Conservation (phyloP, 2,113 vertebrate genomes). For the Gasterosteus nipponicus region DNA sequence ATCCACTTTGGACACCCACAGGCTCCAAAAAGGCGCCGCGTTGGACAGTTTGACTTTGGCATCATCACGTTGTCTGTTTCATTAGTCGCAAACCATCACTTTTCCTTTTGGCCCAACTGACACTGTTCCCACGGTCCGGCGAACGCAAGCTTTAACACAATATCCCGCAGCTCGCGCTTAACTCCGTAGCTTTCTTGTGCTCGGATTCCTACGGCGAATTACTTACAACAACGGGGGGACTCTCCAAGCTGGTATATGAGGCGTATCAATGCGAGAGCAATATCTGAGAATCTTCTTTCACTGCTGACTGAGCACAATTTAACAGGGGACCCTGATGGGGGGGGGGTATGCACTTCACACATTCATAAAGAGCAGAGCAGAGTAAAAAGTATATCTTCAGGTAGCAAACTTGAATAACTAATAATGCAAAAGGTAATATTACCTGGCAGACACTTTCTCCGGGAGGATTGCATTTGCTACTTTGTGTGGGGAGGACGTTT, state of each 20-base stretch:
- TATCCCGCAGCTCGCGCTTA: slow-evolving; percentile 40
- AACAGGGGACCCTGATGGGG: slow-evolving; percentile 6
- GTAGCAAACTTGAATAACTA: not conserved
- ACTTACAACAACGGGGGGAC: slow-evolving; percentile 37
- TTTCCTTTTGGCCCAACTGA: slow-evolving; percentile 43
- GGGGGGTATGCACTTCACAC: not conserved
- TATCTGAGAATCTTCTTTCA: slow-evolving; percentile 41
- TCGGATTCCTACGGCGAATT: slow-evolving; percentile 36
- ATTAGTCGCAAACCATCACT: slow-evolving; percentile 26
- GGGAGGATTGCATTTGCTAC: not conserved
- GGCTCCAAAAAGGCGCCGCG: slow-evolving; percentile 30
- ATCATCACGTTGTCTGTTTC: slow-evolving; percentile 16
- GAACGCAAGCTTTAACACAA: slow-evolving; percentile 41
- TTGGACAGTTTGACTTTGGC: slow-evolving; percentile 19
- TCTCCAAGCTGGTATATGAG: slow-evolving; percentile 44
- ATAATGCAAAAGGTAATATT: not conserved
- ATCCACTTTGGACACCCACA: slow-evolving; percentile 57
- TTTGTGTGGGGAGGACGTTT: slow-evolving; percentile 13
- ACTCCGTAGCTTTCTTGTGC: slow-evolving; percentile 28
- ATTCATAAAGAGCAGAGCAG: not conserved
- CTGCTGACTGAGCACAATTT: slow-evolving; percentile 40
- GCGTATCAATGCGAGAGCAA: slow-evolving; percentile 33
- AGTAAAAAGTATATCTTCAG: not conserved
- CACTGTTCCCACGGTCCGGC: slow-evolving; percentile 36
- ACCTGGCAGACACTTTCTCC: not conserved